Evolutionary conservation across 2,888 invertebrate genomes (phyloP).

Genomic region (Lycocerus yunnanus): DNA sequence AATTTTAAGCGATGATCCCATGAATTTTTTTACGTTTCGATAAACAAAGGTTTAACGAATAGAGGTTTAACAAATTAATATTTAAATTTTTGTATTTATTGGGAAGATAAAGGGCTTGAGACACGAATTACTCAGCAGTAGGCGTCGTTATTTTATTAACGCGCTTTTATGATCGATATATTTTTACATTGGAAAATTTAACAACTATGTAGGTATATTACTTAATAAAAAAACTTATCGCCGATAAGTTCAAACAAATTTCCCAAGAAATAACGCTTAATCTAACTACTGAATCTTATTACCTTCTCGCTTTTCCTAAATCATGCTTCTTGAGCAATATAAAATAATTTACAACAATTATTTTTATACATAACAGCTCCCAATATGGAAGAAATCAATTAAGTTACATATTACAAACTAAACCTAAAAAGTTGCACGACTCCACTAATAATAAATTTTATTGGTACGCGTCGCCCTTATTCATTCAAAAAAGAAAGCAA

Average conservation of each 20-base stretch:
- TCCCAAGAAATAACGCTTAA: background rate
- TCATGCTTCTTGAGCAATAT: background rate
- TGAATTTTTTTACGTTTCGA: too few species aligned
- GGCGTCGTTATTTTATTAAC: too few species aligned
- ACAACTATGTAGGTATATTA: background rate
- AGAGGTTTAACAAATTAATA: too few species aligned
- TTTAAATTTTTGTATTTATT: too few species aligned
- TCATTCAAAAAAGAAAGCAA: background rate
- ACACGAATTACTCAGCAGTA: too few species aligned
- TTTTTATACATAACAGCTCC: background rate
- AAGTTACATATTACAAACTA: background rate
- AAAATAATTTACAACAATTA: background rate
- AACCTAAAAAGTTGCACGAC: background rate
- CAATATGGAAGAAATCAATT: background rate
- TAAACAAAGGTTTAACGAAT: too few species aligned
- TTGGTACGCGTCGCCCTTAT: background rate
- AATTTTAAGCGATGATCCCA: too few species aligned
- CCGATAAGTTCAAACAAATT: background rate
- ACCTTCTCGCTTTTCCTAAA: slow-evolving; percentile 10
- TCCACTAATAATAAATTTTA: background rate
- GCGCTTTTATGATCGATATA: background rate
- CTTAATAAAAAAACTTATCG: background rate
- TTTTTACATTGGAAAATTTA: background rate
- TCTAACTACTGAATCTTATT: slow-evolving; percentile 11
- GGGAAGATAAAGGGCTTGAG: too few species aligned